These are phyloP conservation scores for Hypotaenidia okinawae DNA, from an alignment of 2,797 vertebrate genomes.

Conservation along the genomic window DNA sequence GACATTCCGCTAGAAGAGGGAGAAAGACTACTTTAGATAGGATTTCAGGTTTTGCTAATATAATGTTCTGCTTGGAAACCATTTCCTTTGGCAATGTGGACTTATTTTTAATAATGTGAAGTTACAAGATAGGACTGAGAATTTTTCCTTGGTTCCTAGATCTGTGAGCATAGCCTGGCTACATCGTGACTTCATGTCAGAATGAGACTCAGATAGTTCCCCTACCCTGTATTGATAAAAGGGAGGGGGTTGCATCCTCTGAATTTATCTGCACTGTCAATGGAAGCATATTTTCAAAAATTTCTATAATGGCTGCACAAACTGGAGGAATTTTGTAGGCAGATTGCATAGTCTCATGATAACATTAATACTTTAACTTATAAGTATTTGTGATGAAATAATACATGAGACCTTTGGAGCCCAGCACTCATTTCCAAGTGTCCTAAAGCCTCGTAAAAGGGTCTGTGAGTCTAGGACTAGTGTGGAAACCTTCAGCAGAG, in stretches of 20 bases:
- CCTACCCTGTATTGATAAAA: background rate
- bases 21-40: background rate
- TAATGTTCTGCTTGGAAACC: background rate
- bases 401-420: background rate
- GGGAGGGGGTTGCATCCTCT: background rate
- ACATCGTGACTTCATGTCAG: background rate
- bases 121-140: background rate
- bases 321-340: background rate
- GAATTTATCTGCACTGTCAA: background rate
- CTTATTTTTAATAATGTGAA: background rate
- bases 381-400: background rate
- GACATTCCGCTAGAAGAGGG: background rate
- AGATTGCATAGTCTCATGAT: background rate
- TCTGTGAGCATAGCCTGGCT: background rate
- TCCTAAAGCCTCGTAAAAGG: background rate
- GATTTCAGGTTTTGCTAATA: background rate
- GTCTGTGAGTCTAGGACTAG: background rate
- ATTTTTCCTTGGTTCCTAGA: background rate
- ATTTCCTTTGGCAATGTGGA: background rate
- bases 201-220: background rate
- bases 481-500: background rate
- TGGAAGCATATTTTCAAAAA: background rate
- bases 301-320: background rate
- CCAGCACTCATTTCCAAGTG: background rate
- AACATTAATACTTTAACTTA: background rate